phyloP scores from a whole-genome alignment of 2,888 invertebrate genomes.

The Eumerus sabulonum region DNA sequence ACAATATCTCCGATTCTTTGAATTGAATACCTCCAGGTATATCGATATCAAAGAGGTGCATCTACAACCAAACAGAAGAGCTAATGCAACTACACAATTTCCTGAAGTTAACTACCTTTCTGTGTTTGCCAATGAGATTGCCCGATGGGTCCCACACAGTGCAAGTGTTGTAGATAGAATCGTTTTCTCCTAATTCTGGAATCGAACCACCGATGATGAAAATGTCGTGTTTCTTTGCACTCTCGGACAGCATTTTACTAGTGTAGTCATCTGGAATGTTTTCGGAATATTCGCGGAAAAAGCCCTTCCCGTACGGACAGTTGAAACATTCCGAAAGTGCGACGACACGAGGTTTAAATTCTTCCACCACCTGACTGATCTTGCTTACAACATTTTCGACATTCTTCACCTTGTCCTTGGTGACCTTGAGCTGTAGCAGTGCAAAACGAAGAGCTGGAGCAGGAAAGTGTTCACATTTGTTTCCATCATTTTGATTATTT shows the following conservation, averaged over 20 bases:
- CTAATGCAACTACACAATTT: background rate
- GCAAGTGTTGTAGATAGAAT: conserved; percentile 89
- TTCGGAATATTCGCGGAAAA: conserved; percentile 93
- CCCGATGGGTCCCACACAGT: conserved; percentile 91
- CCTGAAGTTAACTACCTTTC: conserved; percentile 83
- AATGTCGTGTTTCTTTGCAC: conserved; percentile 87
- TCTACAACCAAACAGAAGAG: conserved; percentile 69
- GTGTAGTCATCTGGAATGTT: conserved; percentile 89
- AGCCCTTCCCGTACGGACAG: conserved; percentile 93
- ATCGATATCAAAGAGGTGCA: conserved; percentile 97
- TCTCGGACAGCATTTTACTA: conserved; percentile 84
- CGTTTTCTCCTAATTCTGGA: conserved; percentile 85
- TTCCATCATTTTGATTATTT: background rate
- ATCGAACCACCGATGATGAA: conserved; percentile 94
- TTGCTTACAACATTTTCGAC: conserved; percentile 85
- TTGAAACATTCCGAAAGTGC: conserved; percentile 95
- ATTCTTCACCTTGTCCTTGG: conserved; percentile 87
- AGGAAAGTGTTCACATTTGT: background rate
- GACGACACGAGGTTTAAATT: conserved; percentile 83
- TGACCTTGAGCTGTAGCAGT: conserved; percentile 90
- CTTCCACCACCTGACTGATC: conserved; percentile 85
- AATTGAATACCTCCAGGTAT: conserved; percentile 95
- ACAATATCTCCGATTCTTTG: conserved; percentile 92
- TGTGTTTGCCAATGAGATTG: conserved; percentile 87
- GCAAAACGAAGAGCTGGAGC: conserved; percentile 81